Percentiles rank a stretch among this genome's conserved stretches.
These are phyloP conservation scores for Callimorpha dominula DNA, from an alignment of 2,888 invertebrate genomes.

Conservation along the genomic window DNA sequence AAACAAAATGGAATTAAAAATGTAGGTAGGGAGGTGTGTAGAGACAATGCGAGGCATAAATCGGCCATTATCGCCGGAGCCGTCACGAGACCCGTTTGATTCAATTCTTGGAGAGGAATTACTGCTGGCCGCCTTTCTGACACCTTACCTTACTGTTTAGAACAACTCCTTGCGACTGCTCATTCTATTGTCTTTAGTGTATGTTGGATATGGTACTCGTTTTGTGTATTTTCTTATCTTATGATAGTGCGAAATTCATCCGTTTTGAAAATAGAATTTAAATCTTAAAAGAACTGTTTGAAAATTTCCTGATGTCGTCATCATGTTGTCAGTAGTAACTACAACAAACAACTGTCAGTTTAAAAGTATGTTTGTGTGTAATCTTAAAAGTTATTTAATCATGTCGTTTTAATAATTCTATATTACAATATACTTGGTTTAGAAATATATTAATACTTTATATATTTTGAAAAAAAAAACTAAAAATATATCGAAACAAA, in stretches of 20 bases:
- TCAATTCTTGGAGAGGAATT: slow-evolving; percentile 76
- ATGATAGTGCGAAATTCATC: not conserved
- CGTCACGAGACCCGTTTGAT: slow-evolving; percentile 77
- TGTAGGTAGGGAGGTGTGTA: slow-evolving; percentile 45
- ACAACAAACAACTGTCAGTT: not conserved
- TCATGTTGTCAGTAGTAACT: not conserved
- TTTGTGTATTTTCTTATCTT: not conserved
- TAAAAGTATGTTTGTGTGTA: not conserved
- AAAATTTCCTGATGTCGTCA: not conserved
- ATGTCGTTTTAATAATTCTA: not conserved
- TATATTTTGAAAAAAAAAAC: not conserved
- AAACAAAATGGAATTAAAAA: slow-evolving; percentile 34
- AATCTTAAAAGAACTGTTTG: not conserved
- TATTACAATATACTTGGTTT: not conserved
- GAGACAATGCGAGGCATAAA: slow-evolving; percentile 73
- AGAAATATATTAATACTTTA: not conserved
- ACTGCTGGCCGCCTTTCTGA: slow-evolving; percentile 55
- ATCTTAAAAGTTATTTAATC: not conserved
- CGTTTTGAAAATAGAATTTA: not conserved
- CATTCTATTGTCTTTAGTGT: slow-evolving; percentile 8
- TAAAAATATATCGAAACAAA: too few species aligned
- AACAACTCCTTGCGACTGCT: slow-evolving; percentile 29
- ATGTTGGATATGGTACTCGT: not conserved
- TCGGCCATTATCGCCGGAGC: slow-evolving; percentile 74
- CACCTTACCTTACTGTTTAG: slow-evolving; percentile 44